phyloP scores from a whole-genome alignment of 2,888 invertebrate species.

The Tribolium freemani region DNA sequence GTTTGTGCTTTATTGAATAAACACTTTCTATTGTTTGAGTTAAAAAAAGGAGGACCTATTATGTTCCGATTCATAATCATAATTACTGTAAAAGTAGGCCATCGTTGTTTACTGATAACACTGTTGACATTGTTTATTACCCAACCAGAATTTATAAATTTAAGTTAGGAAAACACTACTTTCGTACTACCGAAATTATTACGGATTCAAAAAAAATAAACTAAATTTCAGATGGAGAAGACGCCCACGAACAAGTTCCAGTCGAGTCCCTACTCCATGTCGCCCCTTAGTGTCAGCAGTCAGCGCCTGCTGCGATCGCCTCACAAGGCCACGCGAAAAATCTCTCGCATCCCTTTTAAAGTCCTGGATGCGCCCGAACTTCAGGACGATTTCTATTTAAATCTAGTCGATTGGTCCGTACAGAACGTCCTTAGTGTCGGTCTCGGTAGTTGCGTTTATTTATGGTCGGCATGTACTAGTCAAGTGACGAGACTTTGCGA shows the following conservation, averaged over 20 bases:
- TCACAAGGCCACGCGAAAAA: slow-evolving; percentile 97
- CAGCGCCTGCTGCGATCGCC: slow-evolving; percentile 95
- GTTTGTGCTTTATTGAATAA: background rate
- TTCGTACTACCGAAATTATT: too few species aligned
- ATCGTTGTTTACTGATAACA: slow-evolving; percentile 25
- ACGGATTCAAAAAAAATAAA: too few species aligned
- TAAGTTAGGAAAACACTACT: background rate
- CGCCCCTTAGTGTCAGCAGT: slow-evolving; percentile 95
- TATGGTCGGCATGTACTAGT: slow-evolving; percentile 99
- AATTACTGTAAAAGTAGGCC: slow-evolving; percentile 15
- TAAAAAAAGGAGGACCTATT: background rate
- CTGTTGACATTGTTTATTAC: slow-evolving; percentile 26
- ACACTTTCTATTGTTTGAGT: background rate
- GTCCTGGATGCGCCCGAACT: slow-evolving; percentile 96
- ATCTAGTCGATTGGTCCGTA: slow-evolving; percentile 99
- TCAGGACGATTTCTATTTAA: slow-evolving; percentile 99
- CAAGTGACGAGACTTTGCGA: slow-evolving; percentile 98
- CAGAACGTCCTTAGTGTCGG: slow-evolving; percentile 99
- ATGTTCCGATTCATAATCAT: slow-evolving; percentile 8
- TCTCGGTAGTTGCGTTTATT: slow-evolving; percentile 96
- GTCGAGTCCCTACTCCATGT: slow-evolving; percentile 90
- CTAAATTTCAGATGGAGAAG: slow-evolving; percentile 12
- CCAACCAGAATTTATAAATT: background rate
- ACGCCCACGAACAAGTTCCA: slow-evolving; percentile 73
- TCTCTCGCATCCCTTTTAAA: slow-evolving; percentile 98